A percentile compares a stretch with the other conserved stretches of the same genome.
These are phyloP conservation scores for Azorinus chamasolen DNA, from an alignment of 2,888 invertebrate genomes.

Conservation along the genomic window DNA sequence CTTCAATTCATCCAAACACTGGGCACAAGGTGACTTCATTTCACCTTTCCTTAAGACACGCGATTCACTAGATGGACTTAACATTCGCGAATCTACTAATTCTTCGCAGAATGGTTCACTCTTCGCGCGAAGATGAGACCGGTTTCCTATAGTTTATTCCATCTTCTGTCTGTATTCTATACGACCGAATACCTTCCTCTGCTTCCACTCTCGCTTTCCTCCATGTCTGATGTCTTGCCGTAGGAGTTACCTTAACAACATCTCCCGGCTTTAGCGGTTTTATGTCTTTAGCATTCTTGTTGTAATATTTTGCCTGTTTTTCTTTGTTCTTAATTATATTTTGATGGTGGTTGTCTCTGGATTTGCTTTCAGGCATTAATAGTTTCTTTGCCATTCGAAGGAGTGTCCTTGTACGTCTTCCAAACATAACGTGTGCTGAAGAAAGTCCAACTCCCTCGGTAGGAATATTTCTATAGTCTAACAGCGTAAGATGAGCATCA, in stretches of 20 bases:
- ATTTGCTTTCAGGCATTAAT: constrained; percentile 5
- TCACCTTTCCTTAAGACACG: constrained; percentile 7
- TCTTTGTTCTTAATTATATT: constrained; percentile 1
- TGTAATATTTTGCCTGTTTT: constrained; percentile 13
- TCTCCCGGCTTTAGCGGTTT: not conserved
- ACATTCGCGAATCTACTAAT: constrained; percentile 1
- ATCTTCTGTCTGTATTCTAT: constrained; percentile 18
- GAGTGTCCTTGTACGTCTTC: constrained; percentile 7
- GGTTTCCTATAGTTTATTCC: constrained; percentile 1
- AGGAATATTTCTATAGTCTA: constrained; percentile 47
- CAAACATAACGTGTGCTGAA: constrained; percentile 24
- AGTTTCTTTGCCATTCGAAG: constrained; percentile 16
- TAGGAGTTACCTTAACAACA: not conserved
- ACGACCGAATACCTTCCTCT: constrained; percentile 13
- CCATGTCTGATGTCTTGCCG: not conserved
- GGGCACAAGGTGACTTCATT: constrained; percentile 8
- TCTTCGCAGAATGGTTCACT: constrained; percentile 15
- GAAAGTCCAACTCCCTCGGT: constrained; percentile 4
- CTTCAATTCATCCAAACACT: too few relatives aligned
- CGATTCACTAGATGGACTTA: constrained; percentile 1
- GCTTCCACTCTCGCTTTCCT: constrained; percentile 11
- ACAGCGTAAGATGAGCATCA: constrained; percentile 31
- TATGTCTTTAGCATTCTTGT: constrained; percentile 9
- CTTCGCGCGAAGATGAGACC: not conserved
- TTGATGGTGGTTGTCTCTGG: not conserved